Percentiles rank a stretch among this genome's conserved stretches.
phyloP scores from a whole-genome alignment of 2,113 vertebrate genomes.

The cat (Felis catus) region F.catus_Fca126_mat1.0 CM031419.1:98471001-98471500 shows the following conservation, averaged over 20 bases:
- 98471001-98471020: neutral
- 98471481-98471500: neutral
- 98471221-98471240: neutral
- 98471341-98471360: slow-evolving; percentile 56
- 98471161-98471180: neutral
- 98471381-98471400: slow-evolving; percentile 14
- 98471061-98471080: neutral
- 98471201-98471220: neutral
- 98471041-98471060: neutral
- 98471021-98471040: neutral
- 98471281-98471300: neutral
- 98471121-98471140: neutral
- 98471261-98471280: neutral
- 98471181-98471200: neutral
- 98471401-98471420: neutral
- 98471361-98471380: slow-evolving; percentile 53
- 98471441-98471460: neutral
- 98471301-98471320: neutral
- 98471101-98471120: neutral
- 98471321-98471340: slow-evolving; percentile 47
- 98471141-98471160: neutral
- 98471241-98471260: neutral
- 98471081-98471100: neutral
- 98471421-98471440: neutral
- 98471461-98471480: neutral